Evolutionary conservation across 2,797 vertebrate species (phyloP).

Genomic region (Carapus acus): DNA sequence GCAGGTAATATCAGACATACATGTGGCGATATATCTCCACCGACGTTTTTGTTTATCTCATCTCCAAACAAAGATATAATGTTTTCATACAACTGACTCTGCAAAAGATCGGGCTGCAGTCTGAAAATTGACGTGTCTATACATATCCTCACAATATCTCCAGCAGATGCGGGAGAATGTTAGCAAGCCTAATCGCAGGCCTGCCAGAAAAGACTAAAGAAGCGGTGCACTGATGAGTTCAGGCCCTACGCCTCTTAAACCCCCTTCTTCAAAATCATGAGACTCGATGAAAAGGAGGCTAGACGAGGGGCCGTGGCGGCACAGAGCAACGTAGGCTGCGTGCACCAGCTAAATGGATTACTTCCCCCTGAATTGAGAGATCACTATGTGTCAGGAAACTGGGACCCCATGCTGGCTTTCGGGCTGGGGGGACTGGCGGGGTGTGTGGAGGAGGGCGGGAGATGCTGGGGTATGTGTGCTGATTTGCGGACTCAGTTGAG

Average conservation of each 20-base stretch:
- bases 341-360: slow-evolving; percentile 66
- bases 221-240: slow-evolving; percentile 47
- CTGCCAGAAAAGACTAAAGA: slow-evolving; percentile 43
- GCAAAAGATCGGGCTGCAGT: too few species aligned
- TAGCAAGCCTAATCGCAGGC: slow-evolving; percentile 36
- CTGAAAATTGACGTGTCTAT: too few species aligned
- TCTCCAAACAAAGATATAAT: background rate
- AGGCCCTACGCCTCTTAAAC: slow-evolving; percentile 38
- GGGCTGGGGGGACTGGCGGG: slow-evolving; percentile 34
- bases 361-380: slow-evolving; percentile 69
- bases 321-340: slow-evolving; percentile 39
- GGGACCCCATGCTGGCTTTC: slow-evolving; percentile 55
- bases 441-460: slow-evolving; percentile 34
- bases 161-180: slow-evolving; percentile 46
- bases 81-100: too few species aligned
- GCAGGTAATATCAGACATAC: too few species aligned
- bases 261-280: slow-evolving; percentile 32
- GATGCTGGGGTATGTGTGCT: too few species aligned
- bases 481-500: slow-evolving; percentile 45
- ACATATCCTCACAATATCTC: too few species aligned
- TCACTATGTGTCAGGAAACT: slow-evolving; percentile 62
- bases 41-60: too few species aligned
- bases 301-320: slow-evolving; percentile 17
- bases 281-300: slow-evolving; percentile 8
- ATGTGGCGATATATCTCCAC: too few species aligned